Percentiles rank a stretch among this genome's conserved stretches.
phyloP scores from a whole-genome alignment of 2,797 vertebrate genomes.

The Karalla daura region DNA sequence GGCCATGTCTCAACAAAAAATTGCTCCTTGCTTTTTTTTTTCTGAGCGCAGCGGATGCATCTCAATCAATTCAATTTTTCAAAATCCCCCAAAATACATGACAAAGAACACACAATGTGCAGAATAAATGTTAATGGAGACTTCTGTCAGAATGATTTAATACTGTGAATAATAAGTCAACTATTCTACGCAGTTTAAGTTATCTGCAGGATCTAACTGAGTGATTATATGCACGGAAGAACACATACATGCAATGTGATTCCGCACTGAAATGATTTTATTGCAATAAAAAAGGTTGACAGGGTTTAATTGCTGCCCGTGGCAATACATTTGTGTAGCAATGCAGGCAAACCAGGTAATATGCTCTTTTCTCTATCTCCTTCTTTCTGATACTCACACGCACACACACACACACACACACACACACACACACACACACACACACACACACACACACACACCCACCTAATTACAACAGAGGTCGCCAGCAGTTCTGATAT shows the following conservation, averaged over 20 bases:
- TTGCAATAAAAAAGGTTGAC: conserved; percentile 35
- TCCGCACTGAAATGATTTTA: conserved; percentile 35
- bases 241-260: conserved; percentile 1
- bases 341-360: conserved; percentile 35
- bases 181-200: conserved; percentile 1
- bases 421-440: neutral
- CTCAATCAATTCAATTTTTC: neutral
- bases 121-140: neutral
- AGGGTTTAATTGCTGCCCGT: conserved; percentile 63
- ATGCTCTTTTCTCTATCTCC: neutral
- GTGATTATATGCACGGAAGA: conserved; percentile 5
- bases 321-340: conserved; percentile 45
- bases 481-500: conserved; percentile 24
- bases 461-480: conserved; percentile 37
- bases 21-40: neutral
- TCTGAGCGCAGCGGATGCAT: too few relatives aligned
- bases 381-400: neutral
- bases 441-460: conserved; percentile 2
- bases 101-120: neutral
- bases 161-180: conserved; percentile 26
- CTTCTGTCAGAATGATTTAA: conserved; percentile 13
- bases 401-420: too few relatives aligned
- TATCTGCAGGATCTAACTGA: neutral
- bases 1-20: too few relatives aligned
- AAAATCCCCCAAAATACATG: neutral